phyloP scores from a whole-genome alignment of 2,888 invertebrate species.

The Phaonia tiefii region DNA sequence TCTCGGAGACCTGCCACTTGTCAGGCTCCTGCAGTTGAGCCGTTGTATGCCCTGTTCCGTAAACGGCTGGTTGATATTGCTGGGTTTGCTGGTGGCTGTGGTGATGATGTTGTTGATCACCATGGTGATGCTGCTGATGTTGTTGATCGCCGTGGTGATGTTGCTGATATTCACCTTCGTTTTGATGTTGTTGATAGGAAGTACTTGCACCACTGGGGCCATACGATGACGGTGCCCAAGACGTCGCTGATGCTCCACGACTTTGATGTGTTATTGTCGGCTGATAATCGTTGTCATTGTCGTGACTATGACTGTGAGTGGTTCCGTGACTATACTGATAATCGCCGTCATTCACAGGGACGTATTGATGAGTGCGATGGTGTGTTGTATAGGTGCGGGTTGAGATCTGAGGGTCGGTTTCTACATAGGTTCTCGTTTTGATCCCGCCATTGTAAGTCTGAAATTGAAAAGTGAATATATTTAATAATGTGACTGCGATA shows the following conservation, averaged over 20 bases:
- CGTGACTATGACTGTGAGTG: constrained; percentile 10
- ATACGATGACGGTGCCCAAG: constrained; percentile 2
- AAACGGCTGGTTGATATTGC: constrained; percentile 48
- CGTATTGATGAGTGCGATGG: constrained; percentile 38
- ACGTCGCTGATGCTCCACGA: background rate
- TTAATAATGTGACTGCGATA: too few relatives aligned
- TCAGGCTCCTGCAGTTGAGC: constrained; percentile 22
- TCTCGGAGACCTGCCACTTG: constrained; percentile 69
- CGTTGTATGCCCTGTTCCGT: constrained; percentile 28
- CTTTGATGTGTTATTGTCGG: constrained; percentile 50
- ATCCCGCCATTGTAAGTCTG: constrained; percentile 61
- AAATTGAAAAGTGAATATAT: constrained; percentile 30
- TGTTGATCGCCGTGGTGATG: constrained; percentile 34
- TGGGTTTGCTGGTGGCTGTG: constrained; percentile 23
- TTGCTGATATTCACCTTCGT: constrained; percentile 46
- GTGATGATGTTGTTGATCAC: constrained; percentile 27
- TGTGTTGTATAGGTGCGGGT: constrained; percentile 35
- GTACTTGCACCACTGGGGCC: constrained; percentile 30
- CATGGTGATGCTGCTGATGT: constrained; percentile 35
- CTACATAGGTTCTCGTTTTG: constrained; percentile 48
- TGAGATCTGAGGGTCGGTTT: constrained; percentile 30
- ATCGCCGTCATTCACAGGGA: constrained; percentile 49
- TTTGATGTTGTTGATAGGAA: constrained; percentile 40
- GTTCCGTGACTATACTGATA: constrained; percentile 28
- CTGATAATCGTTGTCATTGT: constrained; percentile 56